phyloP scores from a whole-genome alignment of 1,140 invertebrate species.

The Drosophila gunungcola region DNA sequence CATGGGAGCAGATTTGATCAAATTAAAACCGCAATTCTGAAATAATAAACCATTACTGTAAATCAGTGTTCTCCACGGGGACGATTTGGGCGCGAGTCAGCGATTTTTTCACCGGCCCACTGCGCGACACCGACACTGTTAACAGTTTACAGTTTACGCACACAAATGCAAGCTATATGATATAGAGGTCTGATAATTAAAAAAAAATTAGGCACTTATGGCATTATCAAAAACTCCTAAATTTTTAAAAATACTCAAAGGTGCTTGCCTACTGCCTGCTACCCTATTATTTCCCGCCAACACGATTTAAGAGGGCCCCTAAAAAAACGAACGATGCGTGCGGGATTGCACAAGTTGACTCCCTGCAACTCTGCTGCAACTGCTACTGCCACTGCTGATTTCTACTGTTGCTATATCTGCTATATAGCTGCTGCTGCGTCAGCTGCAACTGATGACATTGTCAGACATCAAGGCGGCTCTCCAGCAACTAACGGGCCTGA shows the following conservation, averaged over 20 bases:
- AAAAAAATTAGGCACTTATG: too few species aligned
- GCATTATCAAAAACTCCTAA: too few species aligned
- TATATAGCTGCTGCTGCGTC: slow-evolving; percentile 63
- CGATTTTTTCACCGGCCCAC: too few species aligned
- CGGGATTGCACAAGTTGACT: slow-evolving; percentile 25
- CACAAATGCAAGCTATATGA: too few species aligned
- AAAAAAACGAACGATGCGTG: slow-evolving; percentile 43
- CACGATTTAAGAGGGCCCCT: slow-evolving; percentile 25
- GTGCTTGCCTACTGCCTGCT: not conserved
- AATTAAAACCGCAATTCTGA: too few species aligned
- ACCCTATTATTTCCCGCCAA: slow-evolving; percentile 15
- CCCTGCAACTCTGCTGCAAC: slow-evolving; percentile 34
- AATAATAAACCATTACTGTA: too few species aligned
- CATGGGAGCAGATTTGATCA: too few species aligned
- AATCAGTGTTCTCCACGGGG: too few species aligned
- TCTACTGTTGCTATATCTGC: slow-evolving; percentile 5
- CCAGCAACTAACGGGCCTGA: slow-evolving; percentile 69
- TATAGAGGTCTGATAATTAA: too few species aligned
- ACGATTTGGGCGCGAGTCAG: too few species aligned
- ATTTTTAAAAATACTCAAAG: not conserved
- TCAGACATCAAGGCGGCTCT: slow-evolving; percentile 71
- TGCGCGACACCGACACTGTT: too few species aligned
- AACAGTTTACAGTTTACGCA: too few species aligned
- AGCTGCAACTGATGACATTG: slow-evolving; percentile 82
- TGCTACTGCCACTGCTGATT: slow-evolving; percentile 34